These are phyloP conservation scores for Cathartes aura DNA, from an alignment of 2,113 vertebrate species.

Conservation along the genomic window DNA sequence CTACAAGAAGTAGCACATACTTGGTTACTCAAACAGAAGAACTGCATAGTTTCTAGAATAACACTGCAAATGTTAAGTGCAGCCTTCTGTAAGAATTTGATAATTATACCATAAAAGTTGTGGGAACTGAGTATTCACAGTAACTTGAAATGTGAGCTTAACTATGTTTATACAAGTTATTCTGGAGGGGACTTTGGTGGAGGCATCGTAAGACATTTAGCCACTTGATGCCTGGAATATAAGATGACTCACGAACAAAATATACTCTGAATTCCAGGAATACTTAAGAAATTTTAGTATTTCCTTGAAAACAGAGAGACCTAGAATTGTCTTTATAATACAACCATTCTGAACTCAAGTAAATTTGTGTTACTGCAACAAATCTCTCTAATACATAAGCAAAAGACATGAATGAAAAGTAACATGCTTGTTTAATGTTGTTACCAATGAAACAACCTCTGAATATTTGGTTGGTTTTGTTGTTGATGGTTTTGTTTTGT, in stretches of 20 bases:
- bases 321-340: background rate
- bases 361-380: background rate
- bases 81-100: background rate
- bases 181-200: background rate
- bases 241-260: background rate
- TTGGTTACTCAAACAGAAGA: background rate
- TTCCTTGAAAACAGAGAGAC: background rate
- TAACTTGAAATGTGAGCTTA: slow-evolving; percentile 13
- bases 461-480: background rate
- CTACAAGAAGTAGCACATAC: background rate
- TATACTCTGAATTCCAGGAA: background rate
- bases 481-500: background rate
- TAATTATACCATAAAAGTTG: slow-evolving; percentile 20
- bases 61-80: background rate
- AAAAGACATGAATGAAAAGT: background rate
- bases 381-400: background rate
- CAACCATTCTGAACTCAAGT: background rate
- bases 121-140: background rate
- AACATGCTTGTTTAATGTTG: background rate
- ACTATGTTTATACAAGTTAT: background rate
- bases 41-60: background rate
- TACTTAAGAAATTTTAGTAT: background rate
- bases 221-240: background rate
- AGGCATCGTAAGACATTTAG: background rate
- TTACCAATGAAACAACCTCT: background rate